Conservation (phyloP, 1,140 invertebrate species). For the Nixonia krombeini region DNA sequence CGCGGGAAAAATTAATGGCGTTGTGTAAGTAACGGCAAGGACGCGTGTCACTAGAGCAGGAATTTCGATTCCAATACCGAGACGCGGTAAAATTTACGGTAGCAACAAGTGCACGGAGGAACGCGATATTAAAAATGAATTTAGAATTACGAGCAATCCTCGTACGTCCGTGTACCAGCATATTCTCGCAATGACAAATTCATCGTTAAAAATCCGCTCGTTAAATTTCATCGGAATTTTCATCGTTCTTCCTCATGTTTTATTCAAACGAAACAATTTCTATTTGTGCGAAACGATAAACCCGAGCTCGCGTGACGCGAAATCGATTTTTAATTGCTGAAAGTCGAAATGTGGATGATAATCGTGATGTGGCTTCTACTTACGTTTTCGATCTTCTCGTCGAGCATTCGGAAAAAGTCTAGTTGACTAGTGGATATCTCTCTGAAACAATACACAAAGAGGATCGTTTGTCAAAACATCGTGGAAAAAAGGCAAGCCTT, state of each 20-base stretch:
- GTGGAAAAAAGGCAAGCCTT: background rate
- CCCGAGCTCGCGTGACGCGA: no score
- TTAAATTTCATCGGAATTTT: background rate
- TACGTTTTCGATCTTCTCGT: slow-evolving; percentile 91
- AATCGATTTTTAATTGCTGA: no score
- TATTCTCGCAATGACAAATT: background rate
- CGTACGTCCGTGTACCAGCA: no score
- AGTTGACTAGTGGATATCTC: slow-evolving; percentile 89
- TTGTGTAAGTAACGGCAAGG: slow-evolving; percentile 35
- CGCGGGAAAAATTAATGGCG: slow-evolving; percentile 33
- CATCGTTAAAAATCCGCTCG: background rate
- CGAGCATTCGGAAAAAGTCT: slow-evolving; percentile 92
- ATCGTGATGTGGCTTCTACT: slow-evolving; percentile 55
- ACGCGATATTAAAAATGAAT: background rate
- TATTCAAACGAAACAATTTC: no score
- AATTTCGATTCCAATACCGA: slow-evolving; percentile 17
- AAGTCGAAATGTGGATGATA: background rate
- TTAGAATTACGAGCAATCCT: background rate
- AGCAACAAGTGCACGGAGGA: background rate
- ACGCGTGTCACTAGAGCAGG: slow-evolving; percentile 19
- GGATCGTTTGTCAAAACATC: slow-evolving; percentile 17
- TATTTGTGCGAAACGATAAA: background rate
- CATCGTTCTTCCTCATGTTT: no score
- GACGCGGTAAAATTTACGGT: slow-evolving; percentile 14
- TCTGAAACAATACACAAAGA: slow-evolving; percentile 74